These are phyloP conservation scores for Columbina picui DNA, from an alignment of 2,113 vertebrate species.

Conservation along the genomic window DNA sequence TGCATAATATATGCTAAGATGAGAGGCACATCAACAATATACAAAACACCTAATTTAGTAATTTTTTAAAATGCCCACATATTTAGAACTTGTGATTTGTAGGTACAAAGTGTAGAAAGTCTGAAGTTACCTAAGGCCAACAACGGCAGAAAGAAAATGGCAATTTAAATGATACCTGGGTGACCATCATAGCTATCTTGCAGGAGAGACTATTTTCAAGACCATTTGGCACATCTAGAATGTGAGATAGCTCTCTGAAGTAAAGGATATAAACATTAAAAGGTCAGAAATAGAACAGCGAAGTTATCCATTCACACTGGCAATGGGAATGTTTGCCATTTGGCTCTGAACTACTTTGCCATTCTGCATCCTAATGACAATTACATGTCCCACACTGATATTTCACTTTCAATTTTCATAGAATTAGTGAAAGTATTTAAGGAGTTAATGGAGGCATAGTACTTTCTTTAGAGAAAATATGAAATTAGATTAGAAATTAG, in stretches of 20 bases:
- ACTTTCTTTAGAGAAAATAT: slow-evolving; percentile 56
- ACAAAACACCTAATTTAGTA: neutral
- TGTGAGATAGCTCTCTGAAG: slow-evolving; percentile 33
- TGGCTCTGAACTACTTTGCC: slow-evolving; percentile 46
- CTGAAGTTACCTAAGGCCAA: neutral
- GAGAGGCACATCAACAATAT: neutral
- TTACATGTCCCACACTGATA: slow-evolving; percentile 31
- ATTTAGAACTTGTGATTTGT: neutral
- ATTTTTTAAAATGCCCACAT: neutral
- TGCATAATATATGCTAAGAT: neutral
- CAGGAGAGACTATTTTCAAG: slow-evolving; percentile 51
- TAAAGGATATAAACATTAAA: slow-evolving; percentile 30
- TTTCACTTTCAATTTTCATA: slow-evolving; percentile 55
- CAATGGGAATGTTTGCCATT: slow-evolving; percentile 45
- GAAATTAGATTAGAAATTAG: slow-evolving; percentile 61
- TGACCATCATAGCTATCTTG: neutral
- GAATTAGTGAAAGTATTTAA: slow-evolving; percentile 62
- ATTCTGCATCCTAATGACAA: slow-evolving; percentile 41
- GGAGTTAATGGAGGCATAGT: slow-evolving; percentile 50
- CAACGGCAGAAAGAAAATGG: neutral
- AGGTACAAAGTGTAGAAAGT: neutral
- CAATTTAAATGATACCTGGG: slow-evolving; percentile 18
- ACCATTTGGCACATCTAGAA: slow-evolving; percentile 50
- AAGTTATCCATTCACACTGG: slow-evolving; percentile 7
- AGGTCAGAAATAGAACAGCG: slow-evolving; percentile 38